These are phyloP conservation scores for Pseudomyrmex dendroicus DNA, from an alignment of 1,140 invertebrate species.

Conservation along the genomic window DNA sequence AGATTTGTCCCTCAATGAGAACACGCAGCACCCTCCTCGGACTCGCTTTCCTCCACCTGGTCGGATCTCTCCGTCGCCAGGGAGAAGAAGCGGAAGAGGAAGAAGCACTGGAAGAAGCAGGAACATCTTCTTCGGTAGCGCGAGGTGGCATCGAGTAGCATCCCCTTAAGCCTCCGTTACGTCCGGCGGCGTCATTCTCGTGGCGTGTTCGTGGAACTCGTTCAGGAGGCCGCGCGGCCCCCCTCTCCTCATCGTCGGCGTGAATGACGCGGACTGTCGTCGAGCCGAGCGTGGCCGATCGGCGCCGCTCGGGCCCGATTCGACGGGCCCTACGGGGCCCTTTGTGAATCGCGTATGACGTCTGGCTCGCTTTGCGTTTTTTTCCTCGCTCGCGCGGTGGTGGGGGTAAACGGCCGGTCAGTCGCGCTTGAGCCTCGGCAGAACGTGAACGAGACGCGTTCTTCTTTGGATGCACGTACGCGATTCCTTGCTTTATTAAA, in stretches of 20 bases:
- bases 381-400: slow-evolving; percentile 8
- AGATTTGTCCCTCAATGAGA: slow-evolving; percentile 60
- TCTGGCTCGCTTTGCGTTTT: slow-evolving; percentile 23
- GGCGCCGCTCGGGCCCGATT: slow-evolving; percentile 45
- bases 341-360: slow-evolving; percentile 34
- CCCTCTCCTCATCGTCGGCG: slow-evolving; percentile 62
- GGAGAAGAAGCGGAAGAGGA: slow-evolving; percentile 66
- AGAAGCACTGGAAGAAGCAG: slow-evolving; percentile 55
- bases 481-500: slow-evolving; percentile 12
- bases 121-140: slow-evolving; percentile 63
- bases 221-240: slow-evolving; percentile 66
- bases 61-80: slow-evolving; percentile 72
- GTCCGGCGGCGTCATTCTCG: slow-evolving; percentile 35
- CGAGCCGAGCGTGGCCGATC: slow-evolving; percentile 54
- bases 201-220: slow-evolving; percentile 19
- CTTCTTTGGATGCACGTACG: slow-evolving; percentile 31
- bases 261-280: slow-evolving; percentile 57
- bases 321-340: slow-evolving; percentile 54
- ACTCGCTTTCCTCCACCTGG: slow-evolving; percentile 68
- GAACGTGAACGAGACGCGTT: slow-evolving; percentile 26
- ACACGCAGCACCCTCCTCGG: slow-evolving; percentile 38
- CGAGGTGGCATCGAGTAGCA: slow-evolving; percentile 64
- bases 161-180: slow-evolving; percentile 63
- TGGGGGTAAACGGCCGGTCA: slow-evolving; percentile 60
- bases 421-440: slow-evolving; percentile 47